These are phyloP conservation scores for Hybos culiciformis DNA, from an alignment of 2,888 invertebrate genomes.

Conservation along the genomic window DNA sequence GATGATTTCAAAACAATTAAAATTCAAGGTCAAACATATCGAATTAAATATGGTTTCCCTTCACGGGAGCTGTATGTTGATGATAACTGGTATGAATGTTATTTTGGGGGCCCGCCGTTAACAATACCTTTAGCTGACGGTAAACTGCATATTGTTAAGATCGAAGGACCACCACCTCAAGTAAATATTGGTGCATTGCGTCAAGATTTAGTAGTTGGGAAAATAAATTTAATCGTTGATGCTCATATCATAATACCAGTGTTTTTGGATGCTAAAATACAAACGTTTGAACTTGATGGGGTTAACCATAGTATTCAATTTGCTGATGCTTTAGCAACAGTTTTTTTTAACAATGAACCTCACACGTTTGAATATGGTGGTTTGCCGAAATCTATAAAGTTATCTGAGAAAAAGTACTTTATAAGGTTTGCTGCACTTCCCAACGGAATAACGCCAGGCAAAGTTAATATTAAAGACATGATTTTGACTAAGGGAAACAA, in stretches of 20 bases:
- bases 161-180: constrained; percentile 86
- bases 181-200: constrained; percentile 79
- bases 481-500: constrained; percentile 39
- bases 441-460: constrained; percentile 55
- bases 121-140: constrained; percentile 68
- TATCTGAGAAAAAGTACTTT: constrained; percentile 65
- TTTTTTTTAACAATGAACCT: constrained; percentile 63
- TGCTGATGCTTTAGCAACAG: constrained; percentile 60
- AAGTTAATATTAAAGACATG: constrained; percentile 58
- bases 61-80: constrained; percentile 85
- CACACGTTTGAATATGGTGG: constrained; percentile 73
- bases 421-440: constrained; percentile 69
- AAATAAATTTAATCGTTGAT: constrained; percentile 71
- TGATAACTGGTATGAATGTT: constrained; percentile 77
- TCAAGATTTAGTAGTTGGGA: constrained; percentile 70
- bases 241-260: constrained; percentile 65
- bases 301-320: constrained; percentile 64
- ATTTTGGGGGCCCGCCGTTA: constrained; percentile 79
- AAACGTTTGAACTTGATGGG: constrained; percentile 60
- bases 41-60: constrained; percentile 80
- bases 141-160: constrained; percentile 58
- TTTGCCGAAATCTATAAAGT: constrained; percentile 60
- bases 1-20: constrained; percentile 59
- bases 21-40: constrained; percentile 58
- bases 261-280: constrained; percentile 70